A percentile compares a stretch with the other conserved stretches of the same genome.
These are phyloP conservation scores for Colinus virginianus DNA, from an alignment of 2,113 vertebrate genomes.

Conservation along the genomic window DNA sequence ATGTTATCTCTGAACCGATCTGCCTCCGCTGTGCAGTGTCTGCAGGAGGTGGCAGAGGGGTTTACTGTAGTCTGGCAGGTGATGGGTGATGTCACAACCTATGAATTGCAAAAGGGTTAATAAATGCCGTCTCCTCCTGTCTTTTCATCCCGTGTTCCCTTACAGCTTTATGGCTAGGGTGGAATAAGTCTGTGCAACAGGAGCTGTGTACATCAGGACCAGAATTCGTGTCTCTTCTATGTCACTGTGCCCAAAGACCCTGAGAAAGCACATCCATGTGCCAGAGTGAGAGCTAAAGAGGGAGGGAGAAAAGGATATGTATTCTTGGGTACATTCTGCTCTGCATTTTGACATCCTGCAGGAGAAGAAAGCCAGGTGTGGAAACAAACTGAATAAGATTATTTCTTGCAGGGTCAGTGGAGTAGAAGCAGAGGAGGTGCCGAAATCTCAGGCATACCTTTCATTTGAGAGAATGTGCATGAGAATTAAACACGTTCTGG, in stretches of 20 bases:
- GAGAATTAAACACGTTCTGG: slow-evolving; percentile 26
- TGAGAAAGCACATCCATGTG: neutral
- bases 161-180: neutral
- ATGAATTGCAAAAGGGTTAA: neutral
- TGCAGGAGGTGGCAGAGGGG: neutral
- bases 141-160: neutral
- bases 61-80: neutral
- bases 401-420: neutral
- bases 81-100: neutral
- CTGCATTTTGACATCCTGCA: neutral
- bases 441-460: slow-evolving; percentile 48
- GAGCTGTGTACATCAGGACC: neutral
- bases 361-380: slow-evolving; percentile 56
- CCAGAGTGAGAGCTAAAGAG: neutral
- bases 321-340: neutral
- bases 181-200: neutral
- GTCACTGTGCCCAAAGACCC: neutral
- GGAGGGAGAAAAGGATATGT: neutral
- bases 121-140: neutral
- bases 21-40: neutral
- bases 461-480: neutral
- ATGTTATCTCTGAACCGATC: neutral
- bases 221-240: neutral
- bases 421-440: neutral
- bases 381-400: slow-evolving; percentile 5